Evolutionary conservation across 2,797 vertebrate genomes (phyloP).

Genomic region (Gila robusta): DNA sequence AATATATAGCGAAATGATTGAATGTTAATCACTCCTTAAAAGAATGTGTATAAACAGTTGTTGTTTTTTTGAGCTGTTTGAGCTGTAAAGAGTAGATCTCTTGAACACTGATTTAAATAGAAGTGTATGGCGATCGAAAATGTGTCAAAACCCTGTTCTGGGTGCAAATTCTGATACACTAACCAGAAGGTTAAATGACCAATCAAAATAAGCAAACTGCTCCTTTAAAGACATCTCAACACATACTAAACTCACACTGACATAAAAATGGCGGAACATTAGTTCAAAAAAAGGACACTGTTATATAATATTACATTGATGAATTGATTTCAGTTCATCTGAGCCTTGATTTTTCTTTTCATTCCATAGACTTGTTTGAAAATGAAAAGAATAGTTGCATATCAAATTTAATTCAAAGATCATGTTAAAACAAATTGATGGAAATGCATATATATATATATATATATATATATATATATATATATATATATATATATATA

Average conservation of each 20-base stretch:
- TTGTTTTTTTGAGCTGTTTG: too few relatives aligned
- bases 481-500: neutral
- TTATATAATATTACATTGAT: neutral
- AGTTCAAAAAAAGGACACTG: neutral
- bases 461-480: neutral
- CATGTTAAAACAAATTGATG: too few relatives aligned
- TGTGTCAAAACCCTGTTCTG: neutral
- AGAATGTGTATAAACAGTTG: neutral
- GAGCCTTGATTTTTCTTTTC: neutral
- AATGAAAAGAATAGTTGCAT: neutral
- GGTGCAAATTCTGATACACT: neutral
- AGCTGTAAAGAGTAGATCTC: neutral
- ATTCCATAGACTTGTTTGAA: neutral
- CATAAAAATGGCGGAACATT: neutral
- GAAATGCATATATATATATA: neutral
- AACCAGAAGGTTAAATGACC: neutral
- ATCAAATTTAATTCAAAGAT: neutral
- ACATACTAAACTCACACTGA: neutral
- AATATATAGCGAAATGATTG: neutral
- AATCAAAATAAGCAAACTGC: neutral
- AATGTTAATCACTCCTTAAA: neutral
- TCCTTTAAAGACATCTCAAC: conserved; percentile 19
- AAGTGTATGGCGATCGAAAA: neutral
- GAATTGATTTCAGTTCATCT: neutral
- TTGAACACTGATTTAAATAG: neutral